These are phyloP conservation scores for Drosophila neonasuta DNA, from an alignment of 2,888 invertebrate species.

Conservation along the genomic window DNA sequence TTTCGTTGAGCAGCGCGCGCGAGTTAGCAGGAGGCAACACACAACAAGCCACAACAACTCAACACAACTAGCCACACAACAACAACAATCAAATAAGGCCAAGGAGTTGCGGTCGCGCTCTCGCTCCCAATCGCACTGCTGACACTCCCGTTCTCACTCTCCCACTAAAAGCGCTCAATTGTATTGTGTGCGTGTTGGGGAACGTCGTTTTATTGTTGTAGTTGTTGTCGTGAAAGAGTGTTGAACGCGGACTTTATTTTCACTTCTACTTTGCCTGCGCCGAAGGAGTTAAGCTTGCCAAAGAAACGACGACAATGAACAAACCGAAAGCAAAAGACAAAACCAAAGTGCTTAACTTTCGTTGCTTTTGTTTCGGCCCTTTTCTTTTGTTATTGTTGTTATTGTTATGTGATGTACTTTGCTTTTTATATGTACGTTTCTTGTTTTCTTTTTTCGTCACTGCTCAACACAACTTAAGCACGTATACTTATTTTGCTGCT, in stretches of 20 bases:
- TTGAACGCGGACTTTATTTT: slow-evolving; percentile 56
- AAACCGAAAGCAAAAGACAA: slow-evolving; percentile 54
- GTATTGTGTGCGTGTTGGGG: slow-evolving; percentile 24
- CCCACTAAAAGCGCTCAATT: slow-evolving; percentile 29
- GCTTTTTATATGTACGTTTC: slow-evolving; percentile 39
- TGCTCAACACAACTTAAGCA: slow-evolving; percentile 72
- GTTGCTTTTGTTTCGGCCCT: slow-evolving; percentile 53
- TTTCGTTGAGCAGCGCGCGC: slow-evolving; percentile 73
- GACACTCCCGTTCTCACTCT: slow-evolving; percentile 28
- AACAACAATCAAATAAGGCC: slow-evolving; percentile 55
- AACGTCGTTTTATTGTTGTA: slow-evolving; percentile 34
- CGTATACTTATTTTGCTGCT: slow-evolving; percentile 55
- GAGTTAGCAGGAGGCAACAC: slow-evolving; percentile 54
- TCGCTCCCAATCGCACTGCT: slow-evolving; percentile 30
- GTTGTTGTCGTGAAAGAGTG: slow-evolving; percentile 53
- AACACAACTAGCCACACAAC: slow-evolving; percentile 42
- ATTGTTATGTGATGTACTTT: slow-evolving; percentile 52
- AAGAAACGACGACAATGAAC: slow-evolving; percentile 38
- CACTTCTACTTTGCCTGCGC: slow-evolving; percentile 39
- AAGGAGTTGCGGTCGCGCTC: slow-evolving; percentile 60
- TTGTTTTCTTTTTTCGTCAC: slow-evolving; percentile 37
- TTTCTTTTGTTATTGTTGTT: slow-evolving; percentile 50
- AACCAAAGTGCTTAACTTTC: slow-evolving; percentile 60
- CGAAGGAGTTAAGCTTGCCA: slow-evolving; percentile 45
- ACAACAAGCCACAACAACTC: slow-evolving; percentile 50